Conservation (phyloP, 2,113 vertebrate species). For the Carollia perspicillata region DNA sequence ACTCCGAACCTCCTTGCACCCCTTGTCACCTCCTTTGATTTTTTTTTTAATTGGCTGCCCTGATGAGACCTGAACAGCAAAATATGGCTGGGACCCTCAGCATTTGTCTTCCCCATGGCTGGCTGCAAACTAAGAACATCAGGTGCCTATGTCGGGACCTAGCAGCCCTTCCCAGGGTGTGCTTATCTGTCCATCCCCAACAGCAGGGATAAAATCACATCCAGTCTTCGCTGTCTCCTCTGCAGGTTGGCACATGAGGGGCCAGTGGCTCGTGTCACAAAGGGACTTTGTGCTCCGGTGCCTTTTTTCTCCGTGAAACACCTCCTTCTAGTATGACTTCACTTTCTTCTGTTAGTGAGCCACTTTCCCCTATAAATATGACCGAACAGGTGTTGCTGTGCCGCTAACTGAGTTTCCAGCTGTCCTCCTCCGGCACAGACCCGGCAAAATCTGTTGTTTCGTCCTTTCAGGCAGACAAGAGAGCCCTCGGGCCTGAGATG, state of each 20-base stretch:
- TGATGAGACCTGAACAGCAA: not conserved
- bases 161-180: slow-evolving; percentile 27
- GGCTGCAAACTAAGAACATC: not conserved
- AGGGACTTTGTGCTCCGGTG: slow-evolving; percentile 79
- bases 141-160: slow-evolving; percentile 34
- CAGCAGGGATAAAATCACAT: slow-evolving; percentile 63
- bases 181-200: slow-evolving; percentile 62
- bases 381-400: slow-evolving; percentile 87
- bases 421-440: slow-evolving; percentile 83
- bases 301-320: slow-evolving; percentile 61
- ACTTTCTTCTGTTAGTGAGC: slow-evolving; percentile 78
- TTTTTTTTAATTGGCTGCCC: not conserved
- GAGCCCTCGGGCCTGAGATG: slow-evolving; percentile 90
- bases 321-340: slow-evolving; percentile 81
- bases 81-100: not conserved
- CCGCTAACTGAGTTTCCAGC: slow-evolving; percentile 89
- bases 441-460: slow-evolving; percentile 86
- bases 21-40: not conserved
- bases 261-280: slow-evolving; percentile 69
- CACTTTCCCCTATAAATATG: slow-evolving; percentile 83
- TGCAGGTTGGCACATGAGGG: slow-evolving; percentile 65
- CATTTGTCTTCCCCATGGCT: not conserved
- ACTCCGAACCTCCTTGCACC: not conserved
- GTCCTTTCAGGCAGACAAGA: slow-evolving; percentile 85
- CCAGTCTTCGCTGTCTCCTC: slow-evolving; percentile 46